Evolutionary conservation across 2,888 invertebrate species (phyloP).

Genomic region (Meiosimyza platycephala): DNA sequence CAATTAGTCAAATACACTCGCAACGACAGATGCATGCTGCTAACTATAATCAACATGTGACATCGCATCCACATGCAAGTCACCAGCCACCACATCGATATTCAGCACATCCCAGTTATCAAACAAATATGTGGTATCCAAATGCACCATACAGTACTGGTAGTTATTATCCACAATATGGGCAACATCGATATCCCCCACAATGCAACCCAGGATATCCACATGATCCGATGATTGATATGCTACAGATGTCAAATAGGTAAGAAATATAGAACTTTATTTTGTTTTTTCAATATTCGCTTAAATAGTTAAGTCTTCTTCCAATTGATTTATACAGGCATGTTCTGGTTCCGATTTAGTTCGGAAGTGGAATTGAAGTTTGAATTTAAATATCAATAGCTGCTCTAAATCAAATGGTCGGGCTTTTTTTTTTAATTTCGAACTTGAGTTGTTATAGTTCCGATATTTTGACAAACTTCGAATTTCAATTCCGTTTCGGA

Average conservation of each 20-base stretch:
- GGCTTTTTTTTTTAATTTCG: too few relatives aligned
- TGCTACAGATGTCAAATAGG: slow-evolving; percentile 66
- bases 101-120: slow-evolving; percentile 45
- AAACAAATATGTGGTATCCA: slow-evolving; percentile 63
- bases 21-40: slow-evolving; percentile 39
- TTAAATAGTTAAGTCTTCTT: too few relatives aligned
- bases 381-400: too few relatives aligned
- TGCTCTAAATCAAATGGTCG: too few relatives aligned
- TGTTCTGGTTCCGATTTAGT: too few relatives aligned
- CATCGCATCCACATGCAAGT: slow-evolving; percentile 23
- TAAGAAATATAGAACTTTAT: slow-evolving; percentile 47
- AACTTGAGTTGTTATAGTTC: too few relatives aligned
- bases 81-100: slow-evolving; percentile 43
- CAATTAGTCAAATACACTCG: slow-evolving; percentile 28
- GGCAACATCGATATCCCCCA: slow-evolving; percentile 46
- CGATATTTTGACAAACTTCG: too few relatives aligned
- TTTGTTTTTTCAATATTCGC: too few relatives aligned
- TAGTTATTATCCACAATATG: slow-evolving; percentile 39
- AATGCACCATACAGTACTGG: slow-evolving; percentile 55
- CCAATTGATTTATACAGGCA: too few relatives aligned
- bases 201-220: slow-evolving; percentile 46
- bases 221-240: slow-evolving; percentile 63
- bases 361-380: too few relatives aligned
- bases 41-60: slow-evolving; percentile 33
- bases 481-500: too few relatives aligned